Percentiles rank a stretch among this genome's conserved stretches.
These are phyloP conservation scores for Neodontobutis hainanensis DNA, from an alignment of 2,113 vertebrate genomes.

Conservation along the genomic window DNA sequence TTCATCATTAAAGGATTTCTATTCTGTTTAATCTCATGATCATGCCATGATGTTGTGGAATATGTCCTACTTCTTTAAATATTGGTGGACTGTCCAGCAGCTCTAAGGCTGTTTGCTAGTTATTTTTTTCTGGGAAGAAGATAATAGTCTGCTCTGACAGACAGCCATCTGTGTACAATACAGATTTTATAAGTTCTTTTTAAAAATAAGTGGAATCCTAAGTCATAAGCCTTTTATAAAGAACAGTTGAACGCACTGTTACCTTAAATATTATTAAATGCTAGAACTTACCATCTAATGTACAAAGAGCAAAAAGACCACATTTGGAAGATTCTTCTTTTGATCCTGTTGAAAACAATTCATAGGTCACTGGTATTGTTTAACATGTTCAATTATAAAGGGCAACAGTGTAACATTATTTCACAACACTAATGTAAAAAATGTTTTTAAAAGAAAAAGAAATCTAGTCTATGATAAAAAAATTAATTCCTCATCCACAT, in stretches of 20 bases:
- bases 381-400: neutral
- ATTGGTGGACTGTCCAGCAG: slow-evolving; percentile 47
- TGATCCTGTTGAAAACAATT: slow-evolving; percentile 59
- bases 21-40: too few species aligned
- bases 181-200: neutral
- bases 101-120: slow-evolving; percentile 19
- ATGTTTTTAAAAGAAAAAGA: too few species aligned
- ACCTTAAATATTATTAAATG: neutral
- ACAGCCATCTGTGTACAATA: neutral
- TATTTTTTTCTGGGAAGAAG: slow-evolving; percentile 17
- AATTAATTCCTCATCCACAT: too few species aligned
- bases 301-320: slow-evolving; percentile 95
- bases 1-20: too few species aligned
- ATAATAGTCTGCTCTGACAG: neutral
- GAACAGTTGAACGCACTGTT: too few species aligned
- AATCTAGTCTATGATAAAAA: too few species aligned
- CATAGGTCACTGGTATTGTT: neutral
- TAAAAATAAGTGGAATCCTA: neutral
- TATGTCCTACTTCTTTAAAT: slow-evolving; percentile 23
- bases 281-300: slow-evolving; percentile 89
- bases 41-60: too few species aligned
- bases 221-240: too few species aligned
- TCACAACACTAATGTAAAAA: too few species aligned
- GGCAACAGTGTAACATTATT: too few species aligned
- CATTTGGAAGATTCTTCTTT: slow-evolving; percentile 80